Conservation (phyloP, 2,888 invertebrate species). For the Trachelus stipa region DNA sequence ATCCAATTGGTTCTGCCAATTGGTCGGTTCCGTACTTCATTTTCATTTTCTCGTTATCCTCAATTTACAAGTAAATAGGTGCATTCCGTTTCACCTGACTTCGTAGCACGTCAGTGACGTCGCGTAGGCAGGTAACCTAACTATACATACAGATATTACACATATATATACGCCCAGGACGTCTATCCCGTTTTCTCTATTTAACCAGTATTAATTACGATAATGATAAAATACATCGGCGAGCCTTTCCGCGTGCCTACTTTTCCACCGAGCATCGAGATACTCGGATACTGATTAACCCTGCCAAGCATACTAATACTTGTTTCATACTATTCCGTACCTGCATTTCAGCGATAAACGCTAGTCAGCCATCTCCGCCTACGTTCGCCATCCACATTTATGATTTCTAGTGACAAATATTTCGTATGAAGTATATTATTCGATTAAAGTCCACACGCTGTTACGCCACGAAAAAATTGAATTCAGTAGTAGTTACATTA, state of each 20-base stretch:
- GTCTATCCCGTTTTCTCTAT: conserved; percentile 29
- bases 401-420: neutral
- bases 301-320: neutral
- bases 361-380: neutral
- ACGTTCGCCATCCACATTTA: neutral
- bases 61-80: neutral
- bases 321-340: neutral
- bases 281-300: neutral
- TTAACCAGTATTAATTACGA: neutral
- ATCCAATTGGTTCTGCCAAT: conserved; percentile 10
- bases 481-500: neutral
- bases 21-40: neutral
- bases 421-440: neutral
- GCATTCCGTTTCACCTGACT: neutral
- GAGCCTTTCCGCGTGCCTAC: neutral
- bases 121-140: neutral
- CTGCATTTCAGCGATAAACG: neutral
- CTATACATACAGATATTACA: neutral
- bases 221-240: neutral
- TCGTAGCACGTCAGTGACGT: neutral
- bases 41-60: neutral
- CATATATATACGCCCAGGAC: conserved; percentile 4
- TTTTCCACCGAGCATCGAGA: neutral
- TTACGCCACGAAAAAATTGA: neutral
- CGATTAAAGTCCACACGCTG: neutral